Evolutionary conservation across 2,888 invertebrate genomes (phyloP).

Genomic region (Drosophila crucigera): DNA sequence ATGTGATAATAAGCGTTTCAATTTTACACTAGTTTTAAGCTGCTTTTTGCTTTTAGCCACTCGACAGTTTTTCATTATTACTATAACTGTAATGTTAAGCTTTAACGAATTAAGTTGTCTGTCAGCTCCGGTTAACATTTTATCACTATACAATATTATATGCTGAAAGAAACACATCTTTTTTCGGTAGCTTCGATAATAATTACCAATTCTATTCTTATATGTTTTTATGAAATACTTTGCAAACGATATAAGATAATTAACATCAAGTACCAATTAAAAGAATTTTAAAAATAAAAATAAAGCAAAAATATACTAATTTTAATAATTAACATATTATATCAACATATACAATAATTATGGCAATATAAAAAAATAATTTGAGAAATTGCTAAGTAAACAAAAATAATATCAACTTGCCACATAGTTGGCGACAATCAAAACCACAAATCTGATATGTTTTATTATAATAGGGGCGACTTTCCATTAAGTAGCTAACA

Average conservation of each 20-base stretch:
- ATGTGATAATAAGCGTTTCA: slow-evolving; percentile 69
- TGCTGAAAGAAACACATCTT: background rate
- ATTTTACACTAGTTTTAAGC: slow-evolving; percentile 50
- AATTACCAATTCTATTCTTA: background rate
- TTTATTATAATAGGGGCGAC: slow-evolving; percentile 5
- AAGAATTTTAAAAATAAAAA: background rate
- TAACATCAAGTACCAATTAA: background rate
- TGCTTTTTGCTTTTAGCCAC: slow-evolving; percentile 10
- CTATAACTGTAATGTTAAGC: background rate
- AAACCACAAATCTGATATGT: background rate
- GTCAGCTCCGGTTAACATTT: background rate
- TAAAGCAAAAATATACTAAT: no score
- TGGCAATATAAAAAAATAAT: no score
- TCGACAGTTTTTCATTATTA: background rate
- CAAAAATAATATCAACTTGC: background rate
- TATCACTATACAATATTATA: background rate
- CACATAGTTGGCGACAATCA: background rate
- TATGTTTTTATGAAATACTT: background rate
- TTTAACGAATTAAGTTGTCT: slow-evolving; percentile 8
- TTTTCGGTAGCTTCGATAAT: background rate
- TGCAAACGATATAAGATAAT: background rate
- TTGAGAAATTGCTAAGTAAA: background rate
- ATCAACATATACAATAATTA: no score
- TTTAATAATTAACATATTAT: no score
- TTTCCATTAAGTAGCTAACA: slow-evolving; percentile 48